phyloP scores from a whole-genome alignment of 2,888 invertebrate genomes.

The Copidosoma aretas region DNA sequence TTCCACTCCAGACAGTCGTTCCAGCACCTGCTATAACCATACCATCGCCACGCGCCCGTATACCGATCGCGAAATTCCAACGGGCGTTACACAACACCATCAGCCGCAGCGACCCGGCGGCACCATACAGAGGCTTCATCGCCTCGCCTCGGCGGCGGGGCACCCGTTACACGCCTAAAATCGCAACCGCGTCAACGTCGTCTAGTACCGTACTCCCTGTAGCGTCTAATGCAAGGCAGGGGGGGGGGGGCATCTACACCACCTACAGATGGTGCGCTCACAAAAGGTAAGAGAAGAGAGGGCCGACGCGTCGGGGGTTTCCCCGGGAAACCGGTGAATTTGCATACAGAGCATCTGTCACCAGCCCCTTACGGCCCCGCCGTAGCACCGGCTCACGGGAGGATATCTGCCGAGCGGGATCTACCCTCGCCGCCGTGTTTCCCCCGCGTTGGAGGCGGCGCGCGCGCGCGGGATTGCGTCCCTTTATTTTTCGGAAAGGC shows the following conservation, averaged over 20 bases:
- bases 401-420: constrained; percentile 60
- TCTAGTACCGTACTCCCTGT: too few species aligned
- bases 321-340: constrained; percentile 56
- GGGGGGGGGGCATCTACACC: not conserved
- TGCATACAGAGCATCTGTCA: constrained; percentile 63
- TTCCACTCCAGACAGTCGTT: too few species aligned
- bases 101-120: too few species aligned
- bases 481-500: constrained; percentile 10
- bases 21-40: too few species aligned
- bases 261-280: not conserved
- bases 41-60: too few species aligned
- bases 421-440: constrained; percentile 49
- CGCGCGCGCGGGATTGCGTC: constrained; percentile 33
- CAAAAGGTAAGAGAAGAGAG: not conserved
- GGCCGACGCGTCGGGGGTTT: constrained; percentile 48
- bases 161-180: too few species aligned
- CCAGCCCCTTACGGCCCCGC: constrained; percentile 56
- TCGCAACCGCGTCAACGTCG: too few species aligned
- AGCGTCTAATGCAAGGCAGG: not conserved
- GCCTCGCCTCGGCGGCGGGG: too few species aligned
- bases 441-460: too few species aligned
- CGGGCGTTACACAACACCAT: too few species aligned
- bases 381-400: constrained; percentile 43
- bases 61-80: too few species aligned
- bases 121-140: too few species aligned